Conservation (phyloP, 2,797 vertebrate genomes). For the Fratercula arctica region DNA sequence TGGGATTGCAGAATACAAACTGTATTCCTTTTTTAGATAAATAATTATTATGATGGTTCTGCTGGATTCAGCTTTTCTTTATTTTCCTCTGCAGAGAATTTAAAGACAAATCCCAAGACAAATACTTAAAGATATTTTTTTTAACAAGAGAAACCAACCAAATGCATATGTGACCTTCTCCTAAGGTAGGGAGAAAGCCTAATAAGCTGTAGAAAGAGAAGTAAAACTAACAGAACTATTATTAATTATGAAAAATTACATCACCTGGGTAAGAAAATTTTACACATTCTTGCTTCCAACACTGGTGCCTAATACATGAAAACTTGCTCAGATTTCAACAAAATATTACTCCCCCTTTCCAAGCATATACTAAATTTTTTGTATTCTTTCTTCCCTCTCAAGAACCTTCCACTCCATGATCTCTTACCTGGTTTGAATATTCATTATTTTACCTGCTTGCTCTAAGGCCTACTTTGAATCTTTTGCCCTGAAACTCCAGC, state of each 20-base stretch:
- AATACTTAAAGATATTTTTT: background rate
- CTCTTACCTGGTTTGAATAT: background rate
- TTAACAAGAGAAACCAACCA: background rate
- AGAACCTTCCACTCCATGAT: background rate
- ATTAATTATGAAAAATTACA: background rate
- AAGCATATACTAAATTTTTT: background rate
- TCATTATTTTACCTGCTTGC: background rate
- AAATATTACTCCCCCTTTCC: background rate
- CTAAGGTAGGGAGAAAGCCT: background rate
- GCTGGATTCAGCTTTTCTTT: conserved; percentile 31
- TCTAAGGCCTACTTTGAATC: background rate
- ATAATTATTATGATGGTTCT: conserved; percentile 1
- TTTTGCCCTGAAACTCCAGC: background rate
- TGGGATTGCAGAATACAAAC: background rate
- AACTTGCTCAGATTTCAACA: background rate
- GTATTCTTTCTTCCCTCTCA: background rate
- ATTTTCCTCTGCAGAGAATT: background rate
- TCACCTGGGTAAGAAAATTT: background rate
- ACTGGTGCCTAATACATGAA: background rate
- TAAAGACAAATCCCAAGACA: conserved; percentile 21
- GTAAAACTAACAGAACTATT: background rate
- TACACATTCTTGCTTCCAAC: background rate
- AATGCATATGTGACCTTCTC: background rate
- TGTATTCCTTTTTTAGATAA: conserved; percentile 2
- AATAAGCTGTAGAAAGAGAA: background rate